Evolutionary conservation across 2,113 vertebrate genomes (phyloP), one percentile per base, ranked within the genome.

Genomic region (Desmodus rotundus): DNA sequence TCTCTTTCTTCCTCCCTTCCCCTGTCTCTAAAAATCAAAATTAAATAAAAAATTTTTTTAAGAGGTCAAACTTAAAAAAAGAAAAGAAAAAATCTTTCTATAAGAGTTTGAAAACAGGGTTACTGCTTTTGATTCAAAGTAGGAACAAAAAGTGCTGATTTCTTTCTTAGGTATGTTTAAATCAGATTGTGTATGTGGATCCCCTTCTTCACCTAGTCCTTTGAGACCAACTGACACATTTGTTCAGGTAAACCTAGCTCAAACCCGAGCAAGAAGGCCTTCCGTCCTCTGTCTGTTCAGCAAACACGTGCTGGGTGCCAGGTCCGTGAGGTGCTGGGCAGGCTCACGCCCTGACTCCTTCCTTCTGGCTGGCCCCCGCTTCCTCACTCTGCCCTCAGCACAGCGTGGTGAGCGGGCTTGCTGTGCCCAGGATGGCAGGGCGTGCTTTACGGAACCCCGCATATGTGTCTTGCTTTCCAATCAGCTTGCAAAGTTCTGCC

Each of bases 161-260:
- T 96, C 70, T 81, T 77, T 91, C 72, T 58, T 89, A 99, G 99
- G 99, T 94, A 95, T 98, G 95, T 96, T 97, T 96, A 99, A 98
- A 95, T 91, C 98, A 92, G 99, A 99, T 91, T 95, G 26, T n/a
- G 47, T 96, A 24, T 98, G 93, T 82, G 98, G 98, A 97, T 98
- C 98, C 14, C 95, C 97, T 90, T 98, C 98, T 89, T 98, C 98
- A 91, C 77, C 98, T 65, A 97, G 95, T 28, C 89, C 98, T 98
- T 43, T 98, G 93, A 99, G 98, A 98, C 89, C 98, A 67, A 15
- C 95, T 94, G 96, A 96, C 86, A 98, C 97, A 90, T 98, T 99
- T 96, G 98, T 98, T 98, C 99, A 99, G 98, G 99, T 99, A 98
- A 98, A 94, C 26, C 41, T 22, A 58, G 70, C 68, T 93, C 65